Percentiles rank a stretch among this genome's conserved stretches.
phyloP scores from a whole-genome alignment of 2,113 vertebrate species.

The Ophthalmolycus amberensis region DNA sequence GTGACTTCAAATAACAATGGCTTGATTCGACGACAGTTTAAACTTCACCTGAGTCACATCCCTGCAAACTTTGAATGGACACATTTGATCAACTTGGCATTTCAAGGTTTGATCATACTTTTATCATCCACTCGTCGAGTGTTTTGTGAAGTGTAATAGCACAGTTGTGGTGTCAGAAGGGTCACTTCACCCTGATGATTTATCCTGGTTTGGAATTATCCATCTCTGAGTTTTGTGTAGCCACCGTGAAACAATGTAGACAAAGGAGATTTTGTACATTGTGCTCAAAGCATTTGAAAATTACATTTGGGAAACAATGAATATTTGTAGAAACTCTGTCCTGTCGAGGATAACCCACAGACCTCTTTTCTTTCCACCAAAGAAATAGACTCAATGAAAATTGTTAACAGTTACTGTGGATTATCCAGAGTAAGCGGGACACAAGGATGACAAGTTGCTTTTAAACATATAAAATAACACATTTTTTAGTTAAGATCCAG shows the following conservation, averaged over 20 bases:
- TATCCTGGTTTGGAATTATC: not conserved
- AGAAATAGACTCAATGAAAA: conserved; percentile 2
- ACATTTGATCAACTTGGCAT: not conserved
- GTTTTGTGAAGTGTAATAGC: not conserved
- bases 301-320: not conserved
- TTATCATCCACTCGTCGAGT: not conserved
- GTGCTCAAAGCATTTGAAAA: not conserved
- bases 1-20: not conserved
- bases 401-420: not conserved
- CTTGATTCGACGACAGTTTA: not conserved
- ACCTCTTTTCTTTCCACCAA: not conserved
- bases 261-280: not conserved
- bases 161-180: not conserved
- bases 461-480: not conserved
- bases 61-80: not conserved
- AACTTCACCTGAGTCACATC: not conserved
- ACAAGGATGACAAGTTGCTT: not conserved
- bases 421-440: not conserved
- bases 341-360: not conserved
- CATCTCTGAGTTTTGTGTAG: not conserved
- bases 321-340: not conserved
- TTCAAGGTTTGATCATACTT: not conserved
- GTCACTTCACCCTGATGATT: not conserved
- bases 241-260: not conserved
- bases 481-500: not conserved